These are phyloP conservation scores for Tonatia bakeri DNA, from an alignment of 2,113 vertebrate species.

Conservation along the genomic window DNA sequence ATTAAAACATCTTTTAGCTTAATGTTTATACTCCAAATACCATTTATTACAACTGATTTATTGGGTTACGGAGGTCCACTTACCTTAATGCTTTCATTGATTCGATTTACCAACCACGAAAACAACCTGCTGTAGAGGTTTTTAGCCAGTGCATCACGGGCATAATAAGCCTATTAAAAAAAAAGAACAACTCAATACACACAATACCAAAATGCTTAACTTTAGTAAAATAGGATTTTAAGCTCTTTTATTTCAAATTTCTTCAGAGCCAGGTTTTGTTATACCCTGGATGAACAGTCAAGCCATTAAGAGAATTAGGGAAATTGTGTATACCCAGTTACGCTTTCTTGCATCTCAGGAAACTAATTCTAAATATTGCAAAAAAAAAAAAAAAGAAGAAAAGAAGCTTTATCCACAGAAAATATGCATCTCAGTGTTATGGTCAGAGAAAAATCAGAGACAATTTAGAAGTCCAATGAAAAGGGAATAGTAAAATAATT, in stretches of 20 bases:
- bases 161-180: slow-evolving; percentile 92
- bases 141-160: slow-evolving; percentile 97
- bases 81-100: slow-evolving; percentile 99
- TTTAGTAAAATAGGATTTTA: neutral
- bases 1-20: neutral
- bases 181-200: neutral
- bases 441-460: neutral
- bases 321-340: neutral
- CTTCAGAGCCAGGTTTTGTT: slow-evolving; percentile 6
- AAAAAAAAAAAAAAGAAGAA: neutral
- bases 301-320: neutral
- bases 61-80: slow-evolving; percentile 40
- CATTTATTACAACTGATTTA: neutral
- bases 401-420: neutral
- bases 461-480: neutral
- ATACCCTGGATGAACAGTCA: neutral
- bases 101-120: slow-evolving; percentile 95
- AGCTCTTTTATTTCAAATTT: neutral
- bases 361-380: slow-evolving; percentile 18
- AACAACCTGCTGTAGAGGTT: slow-evolving; percentile 98
- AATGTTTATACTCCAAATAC: neutral
- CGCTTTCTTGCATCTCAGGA: neutral
- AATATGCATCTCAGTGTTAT: neutral
- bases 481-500: neutral
- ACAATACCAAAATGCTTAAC: neutral